These are phyloP conservation scores for Volucella bombylans DNA, from an alignment of 2,888 invertebrate genomes.

Conservation along the genomic window DNA sequence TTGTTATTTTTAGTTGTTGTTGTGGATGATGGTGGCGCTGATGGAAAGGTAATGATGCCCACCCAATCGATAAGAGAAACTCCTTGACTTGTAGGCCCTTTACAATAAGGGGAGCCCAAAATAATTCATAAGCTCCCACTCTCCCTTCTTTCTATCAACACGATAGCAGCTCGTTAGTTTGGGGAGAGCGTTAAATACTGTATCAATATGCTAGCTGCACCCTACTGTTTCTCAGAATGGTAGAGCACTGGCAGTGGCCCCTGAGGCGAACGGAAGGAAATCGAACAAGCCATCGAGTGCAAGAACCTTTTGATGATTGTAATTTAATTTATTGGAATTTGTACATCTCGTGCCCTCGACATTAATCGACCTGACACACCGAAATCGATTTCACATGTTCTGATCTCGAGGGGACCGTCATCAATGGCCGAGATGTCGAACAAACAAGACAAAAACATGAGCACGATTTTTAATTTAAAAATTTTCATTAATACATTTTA, in stretches of 20 bases:
- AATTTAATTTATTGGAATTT: slow-evolving; percentile 49
- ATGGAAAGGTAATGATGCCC: slow-evolving; percentile 51
- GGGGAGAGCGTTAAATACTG: neutral
- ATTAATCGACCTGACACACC: slow-evolving; percentile 27
- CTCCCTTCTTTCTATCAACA: slow-evolving; percentile 2
- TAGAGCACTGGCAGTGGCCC: neutral
- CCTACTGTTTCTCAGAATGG: slow-evolving; percentile 9
- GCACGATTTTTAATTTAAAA: slow-evolving; percentile 17
- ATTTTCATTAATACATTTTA: slow-evolving; percentile 38
- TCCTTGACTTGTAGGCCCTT: slow-evolving; percentile 1
- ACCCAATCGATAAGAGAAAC: slow-evolving; percentile 44
- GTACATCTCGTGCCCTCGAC: slow-evolving; percentile 21
- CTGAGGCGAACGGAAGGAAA: slow-evolving; percentile 47
- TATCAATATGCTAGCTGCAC: slow-evolving; percentile 28
- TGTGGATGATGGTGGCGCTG: slow-evolving; percentile 41
- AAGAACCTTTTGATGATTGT: slow-evolving; percentile 52
- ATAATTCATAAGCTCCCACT: slow-evolving; percentile 13
- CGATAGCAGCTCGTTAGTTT: slow-evolving; percentile 12
- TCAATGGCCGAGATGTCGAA: no score
- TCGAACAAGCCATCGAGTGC: slow-evolving; percentile 25
- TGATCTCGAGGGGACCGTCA: no score
- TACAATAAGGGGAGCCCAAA: neutral
- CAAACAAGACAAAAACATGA: neutral
- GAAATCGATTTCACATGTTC: neutral
- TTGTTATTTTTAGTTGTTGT: slow-evolving; percentile 30